Percentiles rank a stretch among this genome's conserved stretches.
These are phyloP conservation scores for Ochlodes sylvanus DNA, from an alignment of 2,888 invertebrate species.

Conservation along the genomic window DNA sequence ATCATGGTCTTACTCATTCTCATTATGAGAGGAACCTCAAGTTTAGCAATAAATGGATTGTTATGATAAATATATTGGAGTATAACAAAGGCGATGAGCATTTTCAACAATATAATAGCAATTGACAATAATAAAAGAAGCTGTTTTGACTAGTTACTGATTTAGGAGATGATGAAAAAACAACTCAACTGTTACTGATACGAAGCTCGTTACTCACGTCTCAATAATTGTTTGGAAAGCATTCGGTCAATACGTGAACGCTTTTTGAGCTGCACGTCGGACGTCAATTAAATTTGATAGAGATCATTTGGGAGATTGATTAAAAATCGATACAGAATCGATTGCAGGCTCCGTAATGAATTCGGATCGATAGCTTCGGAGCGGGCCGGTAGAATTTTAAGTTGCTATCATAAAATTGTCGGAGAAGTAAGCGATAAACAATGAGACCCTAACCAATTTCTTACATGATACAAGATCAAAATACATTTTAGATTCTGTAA, in stretches of 20 bases:
- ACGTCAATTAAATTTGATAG: conserved; percentile 79
- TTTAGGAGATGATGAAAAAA: conserved; percentile 39
- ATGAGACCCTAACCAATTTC: conserved; percentile 20
- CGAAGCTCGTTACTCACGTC: conserved; percentile 52
- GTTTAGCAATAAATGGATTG: no score
- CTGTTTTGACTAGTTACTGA: conserved; percentile 36
- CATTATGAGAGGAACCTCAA: no score
- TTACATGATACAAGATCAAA: conserved; percentile 11
- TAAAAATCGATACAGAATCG: conserved; percentile 71
- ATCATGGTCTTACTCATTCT: no score
- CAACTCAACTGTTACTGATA: conserved; percentile 45
- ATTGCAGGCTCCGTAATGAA: conserved; percentile 59
- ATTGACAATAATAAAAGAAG: conserved; percentile 26
- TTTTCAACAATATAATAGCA: neutral
- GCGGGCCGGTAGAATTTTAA: conserved; percentile 57
- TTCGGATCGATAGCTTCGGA: conserved; percentile 45
- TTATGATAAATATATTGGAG: no score
- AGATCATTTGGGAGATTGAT: conserved; percentile 73
- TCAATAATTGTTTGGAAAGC: conserved; percentile 49
- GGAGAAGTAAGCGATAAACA: conserved; percentile 51
- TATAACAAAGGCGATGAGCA: neutral
- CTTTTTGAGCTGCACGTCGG: conserved; percentile 54
- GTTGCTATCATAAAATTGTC: conserved; percentile 44
- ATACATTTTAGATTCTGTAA: conserved; percentile 16
- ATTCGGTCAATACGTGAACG: conserved; percentile 39